Conservation (phyloP, 2,113 vertebrate genomes). For the Microcebus tavaratra region DNA sequence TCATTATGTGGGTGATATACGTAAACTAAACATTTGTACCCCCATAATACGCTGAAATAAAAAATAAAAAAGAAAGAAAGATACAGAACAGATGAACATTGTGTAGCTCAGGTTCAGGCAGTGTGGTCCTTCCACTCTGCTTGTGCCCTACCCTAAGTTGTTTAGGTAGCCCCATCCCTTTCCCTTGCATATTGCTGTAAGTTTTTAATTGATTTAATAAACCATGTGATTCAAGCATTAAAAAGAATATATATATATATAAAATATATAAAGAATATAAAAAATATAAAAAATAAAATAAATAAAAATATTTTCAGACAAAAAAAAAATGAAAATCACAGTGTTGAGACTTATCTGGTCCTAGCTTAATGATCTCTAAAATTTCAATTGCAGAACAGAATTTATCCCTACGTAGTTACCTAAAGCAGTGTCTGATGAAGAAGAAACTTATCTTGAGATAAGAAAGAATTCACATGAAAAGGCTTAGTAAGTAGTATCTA, state of each 20-base stretch:
- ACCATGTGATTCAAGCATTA: background rate
- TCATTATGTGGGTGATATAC: no score
- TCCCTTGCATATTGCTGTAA: background rate
- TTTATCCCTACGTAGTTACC: background rate
- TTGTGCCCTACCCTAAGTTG: background rate
- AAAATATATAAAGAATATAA: no score
- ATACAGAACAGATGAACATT: background rate
- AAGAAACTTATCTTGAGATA: background rate
- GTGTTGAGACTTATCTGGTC: background rate
- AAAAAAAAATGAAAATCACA: background rate
- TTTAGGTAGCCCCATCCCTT: background rate
- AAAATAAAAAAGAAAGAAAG: background rate
- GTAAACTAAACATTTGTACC: no score
- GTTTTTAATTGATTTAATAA: background rate
- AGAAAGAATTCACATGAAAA: background rate
- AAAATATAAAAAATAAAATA: no score
- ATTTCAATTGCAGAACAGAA: background rate
- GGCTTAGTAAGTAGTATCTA: background rate
- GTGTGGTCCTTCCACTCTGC: background rate
- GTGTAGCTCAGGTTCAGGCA: background rate
- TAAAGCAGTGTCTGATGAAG: background rate
- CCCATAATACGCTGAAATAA: no score
- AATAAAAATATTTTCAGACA: no score
- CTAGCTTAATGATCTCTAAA: background rate
- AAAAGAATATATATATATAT: no score